A percentile compares a stretch with the other conserved stretches of the same genome.
Evolutionary conservation across 2,888 invertebrate species (phyloP).

Genomic region (Myopa testacea): DNA sequence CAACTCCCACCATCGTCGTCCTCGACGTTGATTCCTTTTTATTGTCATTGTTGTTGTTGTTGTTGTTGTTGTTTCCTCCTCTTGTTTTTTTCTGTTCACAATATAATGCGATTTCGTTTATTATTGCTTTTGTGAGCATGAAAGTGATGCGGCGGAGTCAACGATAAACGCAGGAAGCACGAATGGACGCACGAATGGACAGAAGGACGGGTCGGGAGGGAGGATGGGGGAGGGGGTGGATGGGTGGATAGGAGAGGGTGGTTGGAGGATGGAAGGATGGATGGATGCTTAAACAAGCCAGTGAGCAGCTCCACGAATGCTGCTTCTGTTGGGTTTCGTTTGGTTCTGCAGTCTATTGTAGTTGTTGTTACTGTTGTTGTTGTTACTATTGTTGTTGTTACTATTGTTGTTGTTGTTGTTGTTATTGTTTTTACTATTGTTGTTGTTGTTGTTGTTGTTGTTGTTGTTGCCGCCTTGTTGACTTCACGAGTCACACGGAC

Average conservation of each 20-base stretch:
- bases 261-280: background rate
- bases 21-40: no score
- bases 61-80: background rate
- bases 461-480: constrained; percentile 32
- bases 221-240: background rate
- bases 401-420: background rate
- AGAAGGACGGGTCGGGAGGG: background rate
- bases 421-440: no score
- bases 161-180: background rate
- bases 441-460: constrained; percentile 6
- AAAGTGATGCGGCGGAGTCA: background rate
- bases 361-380: constrained; percentile 1
- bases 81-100: constrained; percentile 9
- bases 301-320: no score
- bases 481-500: constrained; percentile 25
- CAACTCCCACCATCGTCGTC: background rate
- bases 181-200: background rate
- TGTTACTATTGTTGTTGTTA: constrained; percentile 20
- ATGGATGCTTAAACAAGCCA: background rate
- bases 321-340: background rate
- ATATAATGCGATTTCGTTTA: constrained; percentile 53
- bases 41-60: background rate
- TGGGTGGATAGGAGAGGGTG: background rate
- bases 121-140: constrained; percentile 30
- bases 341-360: background rate